Conservation (phyloP, 2,797 vertebrate species). For the Dryobates pubescens region DNA sequence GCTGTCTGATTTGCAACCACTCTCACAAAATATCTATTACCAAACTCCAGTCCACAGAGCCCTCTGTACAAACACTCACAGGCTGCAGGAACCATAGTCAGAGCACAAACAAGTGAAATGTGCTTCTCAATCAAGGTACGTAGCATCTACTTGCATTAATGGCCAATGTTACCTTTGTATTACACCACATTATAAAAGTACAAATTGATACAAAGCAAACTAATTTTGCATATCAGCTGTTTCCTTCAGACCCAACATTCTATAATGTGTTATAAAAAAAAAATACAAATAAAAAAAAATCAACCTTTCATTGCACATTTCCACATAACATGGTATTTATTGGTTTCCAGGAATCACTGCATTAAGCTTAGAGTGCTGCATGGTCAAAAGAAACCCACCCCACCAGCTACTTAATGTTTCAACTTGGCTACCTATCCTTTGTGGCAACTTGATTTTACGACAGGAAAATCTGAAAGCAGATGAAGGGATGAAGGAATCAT, state of each 20-base stretch:
- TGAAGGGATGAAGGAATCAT: not conserved
- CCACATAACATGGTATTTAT: conserved; percentile 49
- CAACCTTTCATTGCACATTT: conserved; percentile 68
- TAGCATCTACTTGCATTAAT: conserved; percentile 20
- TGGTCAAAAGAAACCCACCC: not conserved
- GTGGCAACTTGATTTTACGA: not conserved
- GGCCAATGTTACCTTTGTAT: conserved; percentile 28
- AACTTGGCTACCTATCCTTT: not conserved
- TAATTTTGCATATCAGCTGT: conserved; percentile 48
- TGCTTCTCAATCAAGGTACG: conserved; percentile 36
- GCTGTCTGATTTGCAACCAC: not conserved
- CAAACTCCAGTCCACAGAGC: not conserved
- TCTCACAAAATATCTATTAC: not conserved
- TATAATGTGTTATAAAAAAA: conserved; percentile 42
- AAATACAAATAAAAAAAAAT: conserved; percentile 11
- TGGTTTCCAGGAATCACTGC: conserved; percentile 33
- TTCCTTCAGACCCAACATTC: conserved; percentile 22
- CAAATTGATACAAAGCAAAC: conserved; percentile 50
- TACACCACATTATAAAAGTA: conserved; percentile 39
- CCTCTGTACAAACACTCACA: not conserved
- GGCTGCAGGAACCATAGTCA: not conserved
- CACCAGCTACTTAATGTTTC: not conserved
- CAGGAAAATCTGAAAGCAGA: not conserved
- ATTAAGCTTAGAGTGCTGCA: not conserved
- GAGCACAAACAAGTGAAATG: conserved; percentile 33